Evolutionary conservation across 92 coral and sea anemone species (phyloP), one percentile per base, ranked within the genome.

Genomic region (Desmophyllum pertusum): DNA sequence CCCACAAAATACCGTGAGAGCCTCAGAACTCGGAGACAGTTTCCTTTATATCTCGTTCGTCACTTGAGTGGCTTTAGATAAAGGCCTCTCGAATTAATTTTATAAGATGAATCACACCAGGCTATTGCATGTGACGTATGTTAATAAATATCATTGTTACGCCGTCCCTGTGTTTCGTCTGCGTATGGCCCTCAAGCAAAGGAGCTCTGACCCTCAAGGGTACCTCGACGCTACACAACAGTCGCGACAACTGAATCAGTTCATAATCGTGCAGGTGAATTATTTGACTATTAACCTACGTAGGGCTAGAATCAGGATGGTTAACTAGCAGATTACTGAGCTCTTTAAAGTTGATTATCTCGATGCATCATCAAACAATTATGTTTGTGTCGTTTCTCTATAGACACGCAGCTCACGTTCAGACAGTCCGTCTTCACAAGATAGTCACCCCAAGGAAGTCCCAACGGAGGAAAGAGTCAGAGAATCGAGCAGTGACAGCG

Each of bases 401-500:
- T 70, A 82, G 86, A 31, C 70, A 17, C 42, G 17, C 2, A 42
- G 45, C 31, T 53, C 71, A 35, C 39, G 55, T 55, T 39, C 39
- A 10, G 85, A 52, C 29, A 81, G 76, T 14, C 66, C 72, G 9
- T 81, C 77, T 40, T 53, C 79, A 19, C 42, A 69, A 30, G 72
- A 70, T 21, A 23, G 35, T 17, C 68, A 42, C n/a, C 85, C 66
- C 17, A 53, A 81, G 27, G 85, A 81, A 53, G 18, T 48, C 35
- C 31, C 57, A 18, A 37, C 36, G 45, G 73, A 21, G 39, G 84
- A 80, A 4, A 50, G 40, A 41, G 36, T n/a, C 0, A 30, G 42
- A 50, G 79, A 72, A 40, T 52, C 86, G 42, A 82, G 79, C 66
- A 69, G 52, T 71, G 86, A 70, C 39, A 82, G 78, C 35, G 86